Evolutionary conservation across 2,797 vertebrate genomes (phyloP).

Genomic region (Acrossocheilus fasciatus): DNA sequence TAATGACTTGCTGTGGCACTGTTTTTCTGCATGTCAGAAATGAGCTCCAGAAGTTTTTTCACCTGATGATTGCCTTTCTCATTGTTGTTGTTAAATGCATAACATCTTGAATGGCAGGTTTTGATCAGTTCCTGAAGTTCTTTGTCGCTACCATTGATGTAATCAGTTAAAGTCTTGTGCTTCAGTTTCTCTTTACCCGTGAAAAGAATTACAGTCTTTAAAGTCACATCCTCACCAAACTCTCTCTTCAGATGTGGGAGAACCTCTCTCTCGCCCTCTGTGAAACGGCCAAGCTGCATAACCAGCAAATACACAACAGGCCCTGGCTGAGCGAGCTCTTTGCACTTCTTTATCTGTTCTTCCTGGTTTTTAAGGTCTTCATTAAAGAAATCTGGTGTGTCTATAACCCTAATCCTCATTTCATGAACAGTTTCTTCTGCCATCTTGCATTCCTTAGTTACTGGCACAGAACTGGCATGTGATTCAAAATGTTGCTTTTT

Average conservation of each 20-base stretch:
- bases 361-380: slow-evolving; percentile 30
- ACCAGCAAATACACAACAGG: slow-evolving; percentile 47
- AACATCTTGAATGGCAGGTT: neutral
- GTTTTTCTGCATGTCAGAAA: neutral
- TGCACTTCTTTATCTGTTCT: slow-evolving; percentile 25
- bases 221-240: slow-evolving; percentile 37
- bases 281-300: slow-evolving; percentile 49
- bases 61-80: slow-evolving; percentile 11
- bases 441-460: slow-evolving; percentile 13
- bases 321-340: neutral
- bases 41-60: slow-evolving; percentile 4
- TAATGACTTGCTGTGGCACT: too few species aligned
- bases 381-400: slow-evolving; percentile 51
- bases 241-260: slow-evolving; percentile 6
- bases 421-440: neutral
- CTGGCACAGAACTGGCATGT: slow-evolving; percentile 29
- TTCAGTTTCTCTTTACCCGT: slow-evolving; percentile 46
- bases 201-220: slow-evolving; percentile 43
- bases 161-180: neutral
- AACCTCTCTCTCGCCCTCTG: slow-evolving; percentile 40
- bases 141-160: slow-evolving; percentile 9
- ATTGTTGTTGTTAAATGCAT: slow-evolving; percentile 45
- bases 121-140: slow-evolving; percentile 21
- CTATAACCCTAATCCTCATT: slow-evolving; percentile 25
- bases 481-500: slow-evolving; percentile 3